These are phyloP conservation scores for Agrilus planipennis DNA, from an alignment of 1,140 invertebrate genomes.

Conservation along the genomic window DNA sequence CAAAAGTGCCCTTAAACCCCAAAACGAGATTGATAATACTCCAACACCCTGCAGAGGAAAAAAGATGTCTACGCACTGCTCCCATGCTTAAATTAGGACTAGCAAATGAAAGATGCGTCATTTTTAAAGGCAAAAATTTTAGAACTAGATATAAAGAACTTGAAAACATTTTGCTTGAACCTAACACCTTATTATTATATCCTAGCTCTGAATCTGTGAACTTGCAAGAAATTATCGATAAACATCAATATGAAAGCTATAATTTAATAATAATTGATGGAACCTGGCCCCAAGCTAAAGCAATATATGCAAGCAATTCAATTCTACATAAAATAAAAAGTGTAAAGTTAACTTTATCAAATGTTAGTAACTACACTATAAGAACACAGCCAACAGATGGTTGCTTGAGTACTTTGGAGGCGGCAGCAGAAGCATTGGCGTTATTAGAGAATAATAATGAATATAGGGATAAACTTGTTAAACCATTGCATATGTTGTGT, in stretches of 20 bases:
- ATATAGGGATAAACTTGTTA: slow-evolving; percentile 55
- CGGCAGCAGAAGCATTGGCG: slow-evolving; percentile 69
- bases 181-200: slow-evolving; percentile 70
- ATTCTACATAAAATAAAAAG: slow-evolving; percentile 51
- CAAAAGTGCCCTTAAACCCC: slow-evolving; percentile 51
- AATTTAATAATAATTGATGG: slow-evolving; percentile 84
- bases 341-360: slow-evolving; percentile 61
- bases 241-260: slow-evolving; percentile 11
- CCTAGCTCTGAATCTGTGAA: slow-evolving; percentile 64
- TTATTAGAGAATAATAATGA: slow-evolving; percentile 58
- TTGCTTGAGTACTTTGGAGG: slow-evolving; percentile 84
- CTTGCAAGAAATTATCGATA: slow-evolving; percentile 34
- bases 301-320: slow-evolving; percentile 64
- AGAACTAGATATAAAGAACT: slow-evolving; percentile 57
- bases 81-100: slow-evolving; percentile 75
- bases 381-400: slow-evolving; percentile 85
- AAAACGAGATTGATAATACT: slow-evolving; percentile 65
- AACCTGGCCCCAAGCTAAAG: slow-evolving; percentile 89
- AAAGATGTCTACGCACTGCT: slow-evolving; percentile 75
- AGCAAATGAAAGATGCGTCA: slow-evolving; percentile 58
- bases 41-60: slow-evolving; percentile 89
- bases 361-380: slow-evolving; percentile 78
- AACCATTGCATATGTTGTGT: slow-evolving; percentile 72
- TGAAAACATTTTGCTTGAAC: slow-evolving; percentile 49
- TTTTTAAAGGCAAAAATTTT: slow-evolving; percentile 76